Evolutionary conservation across 2,888 invertebrate species (phyloP), one percentile per base, ranked within the genome.

Genomic region (Mythimna ferrago): DNA sequence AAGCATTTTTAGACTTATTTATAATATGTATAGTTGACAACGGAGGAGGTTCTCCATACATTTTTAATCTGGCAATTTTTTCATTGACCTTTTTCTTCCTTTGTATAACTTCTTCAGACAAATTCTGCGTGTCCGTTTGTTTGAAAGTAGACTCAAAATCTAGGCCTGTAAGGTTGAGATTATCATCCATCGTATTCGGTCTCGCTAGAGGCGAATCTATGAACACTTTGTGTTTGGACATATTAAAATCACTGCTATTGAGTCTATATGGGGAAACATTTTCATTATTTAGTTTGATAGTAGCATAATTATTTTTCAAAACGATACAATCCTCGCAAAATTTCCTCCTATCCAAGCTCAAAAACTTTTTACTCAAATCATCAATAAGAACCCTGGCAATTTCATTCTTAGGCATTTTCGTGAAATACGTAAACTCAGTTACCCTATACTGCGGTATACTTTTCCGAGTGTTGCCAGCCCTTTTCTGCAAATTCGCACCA

Each of bases 401-500:
- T 66, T 89, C 89, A 80, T 96, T 95, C 86, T 97, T 97, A 0
- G 98, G 97, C 82, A 97, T 97, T 87, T 96, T 96, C 0, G 97
- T 97, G 82, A 98, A 97, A 78, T 94, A 91, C 0, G 97, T 96
- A 67, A 96, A 96, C 82, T 98, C 97, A 5, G 97, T 97, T 2
- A 97, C 97, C 73, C 97, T 94, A 66, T 97, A 97, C 48, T 97
- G 96, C 0, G 96, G 97, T 87, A 97, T 96, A 82, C 91, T 94
- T 80, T 93, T 94, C 69, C 94, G 94, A 4, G 95, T 92, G 76
- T 96, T 96, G 86, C 96, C 95, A 91, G 92, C 89, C 57, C 97
- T 92, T 93, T 97, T 97, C 89, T 97, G 96, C 69, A 98, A 95
- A 96, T 98, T 98, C 21, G 95, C 95, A 84, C 97, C 97, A 1